A percentile compares a stretch with the other conserved stretches of the same genome.
Evolutionary conservation across 2,888 invertebrate genomes (phyloP).

Genomic region (Alsophila aescularia): DNA sequence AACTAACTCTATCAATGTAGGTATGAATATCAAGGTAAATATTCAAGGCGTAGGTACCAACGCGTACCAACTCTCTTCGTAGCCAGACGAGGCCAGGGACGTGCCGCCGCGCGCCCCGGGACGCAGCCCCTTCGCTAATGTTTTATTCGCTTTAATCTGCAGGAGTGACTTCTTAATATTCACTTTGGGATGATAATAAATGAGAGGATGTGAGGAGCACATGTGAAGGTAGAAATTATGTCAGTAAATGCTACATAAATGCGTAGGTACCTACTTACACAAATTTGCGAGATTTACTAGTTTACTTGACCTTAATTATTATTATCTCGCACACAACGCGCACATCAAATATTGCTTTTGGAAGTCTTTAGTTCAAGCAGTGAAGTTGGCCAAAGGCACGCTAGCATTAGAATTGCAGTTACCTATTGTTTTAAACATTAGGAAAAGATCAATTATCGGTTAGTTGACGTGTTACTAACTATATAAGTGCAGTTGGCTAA

Average conservation of each 20-base stretch:
- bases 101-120: constrained; percentile 26
- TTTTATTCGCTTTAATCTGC: constrained; percentile 59
- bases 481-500: too few species aligned
- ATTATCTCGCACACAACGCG: too few species aligned
- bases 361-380: too few species aligned
- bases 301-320: too few species aligned
- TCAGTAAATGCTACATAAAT: neutral
- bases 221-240: constrained; percentile 36
- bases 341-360: too few species aligned
- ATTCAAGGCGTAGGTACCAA: constrained; percentile 38
- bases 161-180: constrained; percentile 48
- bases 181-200: constrained; percentile 58
- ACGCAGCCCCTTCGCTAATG: constrained; percentile 42
- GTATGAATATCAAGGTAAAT: constrained; percentile 35
- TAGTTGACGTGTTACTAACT: too few species aligned
- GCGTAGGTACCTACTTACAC: too few species aligned
- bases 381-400: too few species aligned
- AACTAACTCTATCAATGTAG: neutral
- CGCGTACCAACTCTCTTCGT: constrained; percentile 31
- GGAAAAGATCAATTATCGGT: too few species aligned
- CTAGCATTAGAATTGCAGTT: too few species aligned
- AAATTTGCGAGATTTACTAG: too few species aligned
- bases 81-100: constrained; percentile 46
- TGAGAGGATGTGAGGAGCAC: constrained; percentile 49
- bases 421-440: too few species aligned